These are phyloP conservation scores for Linepithema humile DNA, from an alignment of 1,140 invertebrate genomes.

Conservation along the genomic window DNA sequence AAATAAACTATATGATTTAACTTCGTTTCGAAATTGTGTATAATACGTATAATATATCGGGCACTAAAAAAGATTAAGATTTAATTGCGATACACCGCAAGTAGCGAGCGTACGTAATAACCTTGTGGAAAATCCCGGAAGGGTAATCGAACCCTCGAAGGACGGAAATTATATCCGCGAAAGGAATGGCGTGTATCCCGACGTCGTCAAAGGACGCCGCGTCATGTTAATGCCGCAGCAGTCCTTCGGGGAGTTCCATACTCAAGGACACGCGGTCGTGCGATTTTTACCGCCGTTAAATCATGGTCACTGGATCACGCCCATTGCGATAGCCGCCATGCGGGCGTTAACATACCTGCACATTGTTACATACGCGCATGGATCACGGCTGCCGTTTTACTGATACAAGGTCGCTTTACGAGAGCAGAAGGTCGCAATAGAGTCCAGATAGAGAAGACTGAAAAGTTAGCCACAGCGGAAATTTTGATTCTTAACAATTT, in stretches of 20 bases:
- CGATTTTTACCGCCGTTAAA: constrained; percentile 38
- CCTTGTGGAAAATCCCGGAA: neutral
- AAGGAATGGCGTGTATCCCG: neutral
- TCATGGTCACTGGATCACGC: constrained; percentile 14
- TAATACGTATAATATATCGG: too few relatives aligned
- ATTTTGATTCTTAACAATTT: too few relatives aligned
- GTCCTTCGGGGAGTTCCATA: neutral
- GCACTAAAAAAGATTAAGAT: too few relatives aligned
- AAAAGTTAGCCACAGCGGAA: too few relatives aligned
- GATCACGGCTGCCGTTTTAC: too few relatives aligned
- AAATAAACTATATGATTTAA: too few relatives aligned
- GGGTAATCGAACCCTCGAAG: constrained; percentile 62
- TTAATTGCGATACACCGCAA: neutral
- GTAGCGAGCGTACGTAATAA: neutral
- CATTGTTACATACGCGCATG: neutral
- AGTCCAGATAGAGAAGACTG: too few relatives aligned
- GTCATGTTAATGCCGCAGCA: neutral
- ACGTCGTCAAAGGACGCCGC: neutral
- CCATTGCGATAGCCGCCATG: neutral
- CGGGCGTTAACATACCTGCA: neutral
- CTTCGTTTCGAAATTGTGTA: too few relatives aligned
- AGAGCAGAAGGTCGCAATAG: too few relatives aligned
- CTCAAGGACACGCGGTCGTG: neutral
- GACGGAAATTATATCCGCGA: constrained; percentile 29
- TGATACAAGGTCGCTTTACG: too few relatives aligned